Evolutionary conservation across 2,888 invertebrate species (phyloP).

Genomic region (Sisyra nigra): DNA sequence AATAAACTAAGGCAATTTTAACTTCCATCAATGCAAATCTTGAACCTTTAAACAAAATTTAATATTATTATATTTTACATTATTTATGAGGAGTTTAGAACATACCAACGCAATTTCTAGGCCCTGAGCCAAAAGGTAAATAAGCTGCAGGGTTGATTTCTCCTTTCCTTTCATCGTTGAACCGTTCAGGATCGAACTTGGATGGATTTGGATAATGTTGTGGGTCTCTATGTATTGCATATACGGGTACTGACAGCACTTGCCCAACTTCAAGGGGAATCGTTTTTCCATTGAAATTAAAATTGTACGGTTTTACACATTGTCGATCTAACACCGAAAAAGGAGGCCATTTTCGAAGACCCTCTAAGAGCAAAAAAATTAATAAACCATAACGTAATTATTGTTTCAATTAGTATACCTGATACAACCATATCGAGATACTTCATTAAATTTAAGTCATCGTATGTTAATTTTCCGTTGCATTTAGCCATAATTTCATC

Average conservation of each 20-base stretch:
- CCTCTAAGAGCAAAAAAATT: conserved; percentile 22
- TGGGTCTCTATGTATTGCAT: conserved; percentile 26
- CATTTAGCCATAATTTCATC: conserved; percentile 11
- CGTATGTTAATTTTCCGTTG: conserved; percentile 14
- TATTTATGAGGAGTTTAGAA: background rate
- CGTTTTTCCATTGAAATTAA: conserved; percentile 17
- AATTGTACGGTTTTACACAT: conserved; percentile 30
- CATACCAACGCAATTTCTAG: conserved; percentile 20
- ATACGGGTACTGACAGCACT: conserved; percentile 22
- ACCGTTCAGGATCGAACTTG: conserved; percentile 32
- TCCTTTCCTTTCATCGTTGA: conserved; percentile 30
- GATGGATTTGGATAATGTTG: conserved; percentile 32
- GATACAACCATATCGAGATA: conserved; percentile 17
- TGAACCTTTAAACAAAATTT: conserved; percentile 6
- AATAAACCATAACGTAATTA: too few species aligned
- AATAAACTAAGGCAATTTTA: conserved; percentile 11
- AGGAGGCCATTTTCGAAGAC: conserved; percentile 32
- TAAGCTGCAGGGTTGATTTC: conserved; percentile 29
- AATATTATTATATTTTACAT: background rate
- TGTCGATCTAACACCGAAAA: conserved; percentile 30
- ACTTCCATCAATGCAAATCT: conserved; percentile 20
- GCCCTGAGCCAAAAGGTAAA: conserved; percentile 29
- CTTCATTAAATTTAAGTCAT: conserved; percentile 15
- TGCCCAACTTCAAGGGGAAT: conserved; percentile 18
- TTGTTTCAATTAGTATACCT: background rate